Percentiles rank a stretch among this genome's conserved stretches.
Conservation (phyloP, 2,797 vertebrate genomes). For the Petrocephalus schoutedeni region DNA sequence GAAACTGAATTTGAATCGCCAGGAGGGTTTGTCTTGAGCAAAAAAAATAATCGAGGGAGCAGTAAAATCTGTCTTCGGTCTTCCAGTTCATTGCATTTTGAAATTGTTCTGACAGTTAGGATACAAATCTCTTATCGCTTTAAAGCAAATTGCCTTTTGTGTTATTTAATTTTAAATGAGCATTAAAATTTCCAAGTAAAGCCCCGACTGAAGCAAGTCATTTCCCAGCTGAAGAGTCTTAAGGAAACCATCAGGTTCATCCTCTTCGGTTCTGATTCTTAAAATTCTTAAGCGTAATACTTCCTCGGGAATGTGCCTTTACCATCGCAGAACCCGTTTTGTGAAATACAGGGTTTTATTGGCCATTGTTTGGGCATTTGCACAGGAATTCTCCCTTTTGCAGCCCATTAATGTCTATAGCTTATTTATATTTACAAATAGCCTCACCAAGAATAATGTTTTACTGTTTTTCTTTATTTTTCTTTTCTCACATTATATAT, state of each 20-base stretch:
- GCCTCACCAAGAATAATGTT: not conserved
- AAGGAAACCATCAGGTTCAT: not conserved
- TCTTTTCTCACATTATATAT: not conserved
- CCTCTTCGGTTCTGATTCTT: not conserved
- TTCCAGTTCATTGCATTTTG: not conserved
- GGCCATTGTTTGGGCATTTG: not conserved
- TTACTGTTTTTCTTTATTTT: not conserved
- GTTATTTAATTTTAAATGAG: not conserved
- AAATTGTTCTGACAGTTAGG: constrained; percentile 16
- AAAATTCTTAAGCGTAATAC: not conserved
- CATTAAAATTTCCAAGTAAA: not conserved
- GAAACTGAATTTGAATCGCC: not conserved
- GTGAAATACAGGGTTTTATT: not conserved
- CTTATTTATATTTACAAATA: not conserved
- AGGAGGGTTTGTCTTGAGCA: not conserved
- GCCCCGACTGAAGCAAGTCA: not conserved
- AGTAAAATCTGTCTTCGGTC: not conserved
- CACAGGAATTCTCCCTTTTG: not conserved
- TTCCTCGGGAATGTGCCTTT: not conserved
- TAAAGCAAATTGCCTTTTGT: constrained; percentile 17
- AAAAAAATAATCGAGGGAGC: not conserved
- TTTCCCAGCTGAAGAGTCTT: not conserved
- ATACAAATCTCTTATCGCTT: constrained; percentile 13
- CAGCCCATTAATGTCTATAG: not conserved
- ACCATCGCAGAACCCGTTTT: not conserved